Conservation (phyloP, 2,113 vertebrate genomes). For the Chaetorhynchus papuensis region DNA sequence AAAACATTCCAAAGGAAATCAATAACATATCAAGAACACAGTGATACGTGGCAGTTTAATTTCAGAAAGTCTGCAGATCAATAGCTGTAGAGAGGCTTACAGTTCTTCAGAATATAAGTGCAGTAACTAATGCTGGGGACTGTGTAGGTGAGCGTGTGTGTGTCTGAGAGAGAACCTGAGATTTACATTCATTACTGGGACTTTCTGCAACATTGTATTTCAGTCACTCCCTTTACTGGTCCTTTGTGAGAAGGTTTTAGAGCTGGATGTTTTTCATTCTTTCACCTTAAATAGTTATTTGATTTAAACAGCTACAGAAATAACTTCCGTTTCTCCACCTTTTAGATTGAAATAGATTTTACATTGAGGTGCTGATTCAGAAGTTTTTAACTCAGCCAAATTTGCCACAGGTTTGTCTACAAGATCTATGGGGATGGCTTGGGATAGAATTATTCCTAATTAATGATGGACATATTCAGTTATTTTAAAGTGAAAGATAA, state of each 20-base stretch:
- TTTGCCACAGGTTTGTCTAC: not conserved
- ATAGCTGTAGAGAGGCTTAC: conserved; percentile 50
- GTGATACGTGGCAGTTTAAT: conserved; percentile 84
- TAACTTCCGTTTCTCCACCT: not conserved
- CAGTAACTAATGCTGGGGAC: not conserved
- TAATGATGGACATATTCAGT: not conserved
- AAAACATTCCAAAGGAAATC: conserved; percentile 67
- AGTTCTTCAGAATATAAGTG: conserved; percentile 1
- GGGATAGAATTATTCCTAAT: not conserved
- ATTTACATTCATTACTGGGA: not conserved
- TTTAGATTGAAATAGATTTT: not conserved
- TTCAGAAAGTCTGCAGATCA: conserved; percentile 64
- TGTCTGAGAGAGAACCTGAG: not conserved
- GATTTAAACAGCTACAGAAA: not conserved
- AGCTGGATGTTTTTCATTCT: not conserved
- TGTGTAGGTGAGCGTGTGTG: not conserved
- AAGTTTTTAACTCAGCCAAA: not conserved
- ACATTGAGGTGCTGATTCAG: not conserved
- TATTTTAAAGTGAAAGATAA: not conserved
- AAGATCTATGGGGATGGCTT: not conserved
- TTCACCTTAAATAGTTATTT: not conserved
- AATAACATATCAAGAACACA: conserved; percentile 80
- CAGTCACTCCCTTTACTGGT: not conserved
- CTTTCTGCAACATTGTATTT: not conserved
- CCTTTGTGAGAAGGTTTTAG: not conserved